These are phyloP conservation scores for Meta bourneti DNA, from an alignment of 2,888 invertebrate genomes.

Conservation along the genomic window DNA sequence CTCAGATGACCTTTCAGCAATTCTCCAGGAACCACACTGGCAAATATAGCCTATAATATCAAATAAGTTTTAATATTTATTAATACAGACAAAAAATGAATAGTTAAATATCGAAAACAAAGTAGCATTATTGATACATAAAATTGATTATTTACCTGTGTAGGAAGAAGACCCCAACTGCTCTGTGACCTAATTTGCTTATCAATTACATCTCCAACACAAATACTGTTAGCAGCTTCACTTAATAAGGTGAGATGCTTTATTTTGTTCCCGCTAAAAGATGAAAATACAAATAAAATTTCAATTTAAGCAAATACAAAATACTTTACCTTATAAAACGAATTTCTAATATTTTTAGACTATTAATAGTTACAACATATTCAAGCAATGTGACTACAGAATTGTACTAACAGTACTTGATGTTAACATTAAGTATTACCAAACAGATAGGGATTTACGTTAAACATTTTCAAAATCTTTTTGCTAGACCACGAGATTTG, in stretches of 20 bases:
- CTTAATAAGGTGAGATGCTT: conserved; percentile 87
- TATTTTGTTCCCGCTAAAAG: conserved; percentile 81
- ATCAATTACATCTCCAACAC: conserved; percentile 92
- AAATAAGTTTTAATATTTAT: conserved; percentile 25
- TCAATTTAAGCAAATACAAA: neutral
- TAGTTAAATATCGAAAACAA: too few relatives aligned
- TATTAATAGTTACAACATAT: too few relatives aligned
- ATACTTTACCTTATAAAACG: too few relatives aligned
- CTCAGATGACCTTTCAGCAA: conserved; percentile 89
- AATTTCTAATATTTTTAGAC: too few relatives aligned
- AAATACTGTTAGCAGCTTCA: conserved; percentile 91
- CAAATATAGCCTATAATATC: conserved; percentile 87
- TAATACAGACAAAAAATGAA: neutral
- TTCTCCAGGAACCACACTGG: conserved; percentile 94
- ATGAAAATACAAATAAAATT: neutral
- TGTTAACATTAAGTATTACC: too few relatives aligned
- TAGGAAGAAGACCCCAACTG: conserved; percentile 91
- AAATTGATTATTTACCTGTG: conserved; percentile 82
- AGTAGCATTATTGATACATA: too few relatives aligned
- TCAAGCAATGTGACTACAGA: too few relatives aligned
- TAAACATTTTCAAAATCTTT: too few relatives aligned
- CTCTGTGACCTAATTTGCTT: conserved; percentile 87
- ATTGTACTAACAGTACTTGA: too few relatives aligned
- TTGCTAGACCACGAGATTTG: too few relatives aligned
- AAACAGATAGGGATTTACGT: too few relatives aligned